These are phyloP conservation scores for Odontocerum albicorne DNA, from an alignment of 2,888 invertebrate species.

Conservation along the genomic window DNA sequence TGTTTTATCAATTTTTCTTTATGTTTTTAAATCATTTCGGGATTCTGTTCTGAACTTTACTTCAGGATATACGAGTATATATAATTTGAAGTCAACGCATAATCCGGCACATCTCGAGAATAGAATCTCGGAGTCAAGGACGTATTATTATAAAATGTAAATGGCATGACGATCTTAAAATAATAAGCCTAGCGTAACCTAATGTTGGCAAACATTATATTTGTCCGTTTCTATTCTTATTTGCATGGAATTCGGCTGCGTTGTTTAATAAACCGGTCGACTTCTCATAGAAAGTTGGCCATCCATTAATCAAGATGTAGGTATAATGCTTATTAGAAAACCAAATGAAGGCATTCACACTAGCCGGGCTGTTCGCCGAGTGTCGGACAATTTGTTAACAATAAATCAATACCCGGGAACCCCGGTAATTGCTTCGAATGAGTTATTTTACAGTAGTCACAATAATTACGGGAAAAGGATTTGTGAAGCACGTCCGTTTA, in stretches of 20 bases:
- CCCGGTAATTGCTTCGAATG: slow-evolving; percentile 34
- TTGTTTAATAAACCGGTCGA: slow-evolving; percentile 21
- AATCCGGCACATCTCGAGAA: too few relatives aligned
- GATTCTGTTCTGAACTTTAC: too few relatives aligned
- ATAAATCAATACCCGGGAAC: slow-evolving; percentile 34
- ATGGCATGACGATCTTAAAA: too few relatives aligned
- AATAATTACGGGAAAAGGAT: slow-evolving; percentile 18
- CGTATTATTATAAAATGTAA: too few relatives aligned
- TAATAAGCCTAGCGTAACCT: too few relatives aligned
- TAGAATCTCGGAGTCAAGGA: too few relatives aligned
- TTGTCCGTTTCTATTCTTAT: slow-evolving; percentile 3
- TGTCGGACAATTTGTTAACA: slow-evolving; percentile 35
- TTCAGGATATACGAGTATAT: too few relatives aligned
- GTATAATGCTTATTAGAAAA: slow-evolving; percentile 31
- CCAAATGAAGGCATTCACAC: slow-evolving; percentile 35
- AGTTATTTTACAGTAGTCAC: slow-evolving; percentile 36
- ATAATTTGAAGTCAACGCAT: too few relatives aligned
- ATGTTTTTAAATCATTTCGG: too few relatives aligned
- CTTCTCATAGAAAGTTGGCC: slow-evolving; percentile 19
- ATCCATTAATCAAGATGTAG: slow-evolving; percentile 29
- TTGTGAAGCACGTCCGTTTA: slow-evolving; percentile 12
- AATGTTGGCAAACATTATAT: slow-evolving; percentile 5
- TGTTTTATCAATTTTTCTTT: too few relatives aligned
- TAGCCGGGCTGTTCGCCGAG: slow-evolving; percentile 17
- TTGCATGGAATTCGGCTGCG: slow-evolving; percentile 16